Base-by-base conservation (phyloP, 37 sponge, comb jelly and placozoan genomes). In the Aphrocallistes beatrix region DNA sequence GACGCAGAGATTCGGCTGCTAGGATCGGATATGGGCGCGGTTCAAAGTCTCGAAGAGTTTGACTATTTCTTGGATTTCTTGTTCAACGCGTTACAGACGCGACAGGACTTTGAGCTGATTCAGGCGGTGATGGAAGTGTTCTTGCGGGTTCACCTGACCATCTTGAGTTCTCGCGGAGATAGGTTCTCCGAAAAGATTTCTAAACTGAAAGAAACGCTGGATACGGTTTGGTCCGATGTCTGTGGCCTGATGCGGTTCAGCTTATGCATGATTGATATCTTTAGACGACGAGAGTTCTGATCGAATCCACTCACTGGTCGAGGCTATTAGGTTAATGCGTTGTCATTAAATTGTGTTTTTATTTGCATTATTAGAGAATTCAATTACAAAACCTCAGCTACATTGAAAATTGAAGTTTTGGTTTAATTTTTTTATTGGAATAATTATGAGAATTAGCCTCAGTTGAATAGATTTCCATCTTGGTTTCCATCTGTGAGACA, bases 41-140 rank as follows among this genome's bases (percentile, higher is more conserved):
- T n/a, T n/a, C n/a, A n/a, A n/a, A 82, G 88, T 0, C 85, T 87
- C 1, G 51, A 37, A n/a, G 87, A 86, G 85, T 45, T 48, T 83
- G 38, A 90, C 39, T 49, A 38, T 23, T 30, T 34, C 39, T 81
- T 91, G 37, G 48, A 88, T 38, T 91, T 91, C 82, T 50, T 96
- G 39, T 51, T 84, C n/a, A 37, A 48, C n/a, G 75, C 86, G 82
- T 81, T 93, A 32, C 84, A 87, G 51, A 85, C 83, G 0, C 45
- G 89, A 49, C 84, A n/a, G 39, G 50, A 93, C 85, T 96, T 82
- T 85, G 96, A 96, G 50, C 51, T 96, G 40, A 83, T 90, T 0
- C 87, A 96, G 86, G 42, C 96, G 9, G 89, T 92, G 50, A 48
- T 96, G 34, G 81, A 85, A 30, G 86, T 96, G 9, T 88, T 91